A percentile compares a stretch with the other conserved stretches of the same genome.
phyloP scores from a whole-genome alignment of 2,888 invertebrate species.

The Drosophila eohydei region DNA sequence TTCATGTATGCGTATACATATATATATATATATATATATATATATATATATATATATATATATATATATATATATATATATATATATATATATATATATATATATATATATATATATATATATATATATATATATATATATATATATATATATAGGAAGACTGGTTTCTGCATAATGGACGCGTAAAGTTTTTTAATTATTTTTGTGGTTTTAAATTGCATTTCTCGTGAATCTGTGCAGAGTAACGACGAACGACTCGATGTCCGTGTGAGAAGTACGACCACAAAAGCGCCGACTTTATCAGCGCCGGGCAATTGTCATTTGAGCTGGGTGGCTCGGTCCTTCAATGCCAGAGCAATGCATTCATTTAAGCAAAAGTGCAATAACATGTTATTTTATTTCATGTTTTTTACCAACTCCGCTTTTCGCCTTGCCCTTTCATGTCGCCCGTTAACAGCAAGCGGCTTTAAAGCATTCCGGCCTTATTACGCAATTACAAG shows the following conservation, averaged over 20 bases:
- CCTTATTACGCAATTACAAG: conserved; percentile 74
- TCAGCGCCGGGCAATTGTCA: conserved; percentile 61
- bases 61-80: conserved; percentile 17
- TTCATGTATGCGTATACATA: not conserved
- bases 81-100: conserved; percentile 10
- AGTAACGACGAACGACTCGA: conserved; percentile 13
- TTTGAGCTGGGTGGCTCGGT: conserved; percentile 3
- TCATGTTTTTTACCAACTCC: conserved; percentile 44
- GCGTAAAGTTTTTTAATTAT: conserved; percentile 75
- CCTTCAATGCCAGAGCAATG: conserved; percentile 26
- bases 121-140: conserved; percentile 4
- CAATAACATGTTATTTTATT: conserved; percentile 75
- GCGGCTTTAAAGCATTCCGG: conserved; percentile 69
- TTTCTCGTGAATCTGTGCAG: conserved; percentile 45
- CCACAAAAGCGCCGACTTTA: conserved; percentile 69
- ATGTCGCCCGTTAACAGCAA: conserved; percentile 55
- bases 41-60: conserved; percentile 11
- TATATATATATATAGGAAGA: conserved; percentile 14
- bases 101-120: conserved; percentile 5
- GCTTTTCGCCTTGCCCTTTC: conserved; percentile 24
- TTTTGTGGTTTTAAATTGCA: conserved; percentile 76
- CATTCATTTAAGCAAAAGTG: conserved; percentile 69
- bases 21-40: conserved; percentile 7
- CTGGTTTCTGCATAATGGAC: conserved; percentile 11
- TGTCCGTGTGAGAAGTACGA: conserved; percentile 36